Evolutionary conservation across 2,113 vertebrate genomes (phyloP).

Genomic region (Gallinago media): DNA sequence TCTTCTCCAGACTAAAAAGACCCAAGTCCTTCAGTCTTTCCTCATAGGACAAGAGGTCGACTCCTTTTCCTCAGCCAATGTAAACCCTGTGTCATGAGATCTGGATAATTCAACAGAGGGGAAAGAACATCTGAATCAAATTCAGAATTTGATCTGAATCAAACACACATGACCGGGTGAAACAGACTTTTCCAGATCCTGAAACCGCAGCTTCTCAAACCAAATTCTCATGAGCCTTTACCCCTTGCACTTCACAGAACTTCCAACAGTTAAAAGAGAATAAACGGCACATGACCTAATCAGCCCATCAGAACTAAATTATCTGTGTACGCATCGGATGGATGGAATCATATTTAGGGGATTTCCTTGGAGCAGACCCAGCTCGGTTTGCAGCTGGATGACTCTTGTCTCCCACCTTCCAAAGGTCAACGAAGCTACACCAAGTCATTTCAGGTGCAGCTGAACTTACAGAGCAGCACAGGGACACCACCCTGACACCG

Average conservation of each 20-base stretch:
- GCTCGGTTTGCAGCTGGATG: neutral
- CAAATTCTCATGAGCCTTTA: neutral
- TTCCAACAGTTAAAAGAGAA: neutral
- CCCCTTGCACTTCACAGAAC: neutral
- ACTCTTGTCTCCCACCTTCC: accelerated
- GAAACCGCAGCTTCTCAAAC: neutral
- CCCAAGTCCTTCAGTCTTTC: too few species aligned
- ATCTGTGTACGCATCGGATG: accelerated
- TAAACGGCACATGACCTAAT: neutral
- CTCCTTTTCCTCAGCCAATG: neutral
- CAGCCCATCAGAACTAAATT: neutral
- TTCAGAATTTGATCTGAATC: neutral
- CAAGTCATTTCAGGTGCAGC: neutral
- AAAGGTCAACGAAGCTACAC: neutral
- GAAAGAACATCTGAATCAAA: neutral
- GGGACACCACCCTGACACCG: neutral
- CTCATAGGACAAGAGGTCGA: too few species aligned
- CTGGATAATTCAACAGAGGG: neutral
- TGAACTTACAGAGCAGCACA: neutral
- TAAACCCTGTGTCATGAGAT: neutral
- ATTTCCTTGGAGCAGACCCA: neutral
- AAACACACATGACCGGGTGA: accelerated
- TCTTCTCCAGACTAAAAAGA: too few species aligned
- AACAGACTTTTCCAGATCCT: neutral
- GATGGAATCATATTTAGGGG: neutral